Percentiles rank a stretch among this genome's conserved stretches.
phyloP scores from a whole-genome alignment of 2,797 vertebrate species.

The Malurus splendens region DNA sequence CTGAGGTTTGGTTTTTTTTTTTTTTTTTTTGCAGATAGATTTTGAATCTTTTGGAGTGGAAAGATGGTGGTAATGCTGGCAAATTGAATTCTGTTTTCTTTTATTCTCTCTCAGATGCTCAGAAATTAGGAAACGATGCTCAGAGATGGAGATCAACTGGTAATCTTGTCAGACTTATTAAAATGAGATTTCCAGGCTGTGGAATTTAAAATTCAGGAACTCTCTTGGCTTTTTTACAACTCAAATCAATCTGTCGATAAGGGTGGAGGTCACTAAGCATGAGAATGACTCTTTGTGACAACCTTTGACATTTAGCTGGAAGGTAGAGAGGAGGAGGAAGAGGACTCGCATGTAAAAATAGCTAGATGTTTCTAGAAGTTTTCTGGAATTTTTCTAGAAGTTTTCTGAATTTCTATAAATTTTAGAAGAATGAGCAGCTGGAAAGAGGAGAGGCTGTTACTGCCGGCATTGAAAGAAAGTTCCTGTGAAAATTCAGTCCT shows the following conservation, averaged over 20 bases:
- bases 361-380: too few relatives aligned
- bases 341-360: rapidly evolving
- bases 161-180: not conserved
- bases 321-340: not conserved
- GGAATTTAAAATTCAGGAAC: not conserved
- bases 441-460: not conserved
- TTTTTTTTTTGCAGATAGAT: not conserved
- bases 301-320: not conserved
- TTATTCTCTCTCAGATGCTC: not conserved
- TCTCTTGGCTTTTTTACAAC: not conserved
- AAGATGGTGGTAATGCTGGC: not conserved
- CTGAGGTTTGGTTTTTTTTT: not conserved
- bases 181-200: not conserved
- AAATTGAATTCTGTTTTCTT: not conserved
- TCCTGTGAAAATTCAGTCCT: not conserved
- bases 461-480: not conserved
- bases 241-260: not conserved
- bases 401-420: not conserved
- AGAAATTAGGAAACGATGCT: not conserved
- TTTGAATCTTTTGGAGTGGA: not conserved
- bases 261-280: not conserved
- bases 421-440: not conserved
- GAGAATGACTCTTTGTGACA: not conserved
- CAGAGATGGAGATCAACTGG: not conserved
- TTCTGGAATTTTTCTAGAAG: too few relatives aligned